A percentile compares a stretch with the other conserved stretches of the same genome.
Evolutionary conservation across 2,797 vertebrate species (phyloP).

Genomic region (Enteromius argenteus): DNA sequence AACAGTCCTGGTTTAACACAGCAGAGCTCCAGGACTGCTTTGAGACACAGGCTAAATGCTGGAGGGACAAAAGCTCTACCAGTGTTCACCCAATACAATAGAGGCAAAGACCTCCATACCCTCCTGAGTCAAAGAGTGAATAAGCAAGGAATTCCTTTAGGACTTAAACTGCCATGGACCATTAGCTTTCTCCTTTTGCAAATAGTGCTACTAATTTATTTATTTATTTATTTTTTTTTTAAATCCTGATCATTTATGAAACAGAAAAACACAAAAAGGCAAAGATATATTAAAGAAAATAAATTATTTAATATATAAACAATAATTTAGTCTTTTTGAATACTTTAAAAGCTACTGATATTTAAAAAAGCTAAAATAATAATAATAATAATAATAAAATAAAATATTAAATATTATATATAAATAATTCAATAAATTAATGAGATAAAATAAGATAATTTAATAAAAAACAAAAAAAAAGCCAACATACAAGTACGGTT

Average conservation of each 20-base stretch:
- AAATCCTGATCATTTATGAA: neutral
- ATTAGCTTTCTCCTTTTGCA: neutral
- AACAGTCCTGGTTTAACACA: constrained; percentile 67
- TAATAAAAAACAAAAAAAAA: too few species aligned
- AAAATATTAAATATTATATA: too few species aligned
- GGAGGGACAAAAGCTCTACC: constrained; percentile 77
- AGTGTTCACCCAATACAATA: constrained; percentile 76
- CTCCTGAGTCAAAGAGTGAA: constrained; percentile 71
- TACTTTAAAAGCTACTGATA: neutral
- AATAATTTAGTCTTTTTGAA: neutral
- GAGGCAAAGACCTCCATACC: constrained; percentile 72
- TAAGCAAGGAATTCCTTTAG: constrained; percentile 76
- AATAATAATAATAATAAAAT: too few species aligned
- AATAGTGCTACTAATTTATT: neutral
- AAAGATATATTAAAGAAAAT: neutral
- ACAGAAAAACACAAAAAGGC: neutral
- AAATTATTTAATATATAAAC: neutral
- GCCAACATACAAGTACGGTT: neutral
- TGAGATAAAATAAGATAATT: neutral
- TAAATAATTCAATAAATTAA: too few species aligned
- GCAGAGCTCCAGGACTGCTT: constrained; percentile 69
- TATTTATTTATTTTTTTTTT: neutral
- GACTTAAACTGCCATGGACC: constrained; percentile 62
- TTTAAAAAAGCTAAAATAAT: too few species aligned
- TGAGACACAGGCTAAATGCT: constrained; percentile 76